Conservation (phyloP, 2,113 vertebrate genomes). For the Oceanodroma tethys region DNA sequence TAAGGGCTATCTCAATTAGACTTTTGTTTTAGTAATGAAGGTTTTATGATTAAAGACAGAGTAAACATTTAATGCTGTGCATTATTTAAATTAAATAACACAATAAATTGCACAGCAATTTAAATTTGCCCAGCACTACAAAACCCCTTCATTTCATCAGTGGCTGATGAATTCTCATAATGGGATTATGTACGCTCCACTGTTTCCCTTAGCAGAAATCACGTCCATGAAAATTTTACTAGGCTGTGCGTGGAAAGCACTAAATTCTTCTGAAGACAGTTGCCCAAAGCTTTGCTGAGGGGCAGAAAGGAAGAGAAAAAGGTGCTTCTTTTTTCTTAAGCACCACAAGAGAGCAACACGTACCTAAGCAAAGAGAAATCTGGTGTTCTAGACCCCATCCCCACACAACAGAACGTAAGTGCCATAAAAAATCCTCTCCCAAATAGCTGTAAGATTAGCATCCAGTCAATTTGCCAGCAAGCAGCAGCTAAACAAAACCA, state of each 20-base stretch:
- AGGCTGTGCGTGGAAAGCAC: neutral
- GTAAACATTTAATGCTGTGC: neutral
- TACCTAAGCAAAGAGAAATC: neutral
- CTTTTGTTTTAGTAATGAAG: neutral
- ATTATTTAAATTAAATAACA: neutral
- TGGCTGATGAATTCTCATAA: neutral
- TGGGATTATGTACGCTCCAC: neutral
- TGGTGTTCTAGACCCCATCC: neutral
- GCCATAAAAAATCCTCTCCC: neutral
- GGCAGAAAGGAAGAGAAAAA: neutral
- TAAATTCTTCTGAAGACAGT: neutral
- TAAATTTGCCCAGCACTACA: neutral
- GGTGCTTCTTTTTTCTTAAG: neutral
- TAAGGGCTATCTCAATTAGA: neutral
- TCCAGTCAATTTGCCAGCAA: neutral
- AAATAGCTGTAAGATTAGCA: slow-evolving; percentile 31
- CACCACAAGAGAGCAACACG: neutral
- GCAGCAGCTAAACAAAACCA: neutral
- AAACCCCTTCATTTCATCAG: neutral
- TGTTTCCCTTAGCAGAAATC: neutral
- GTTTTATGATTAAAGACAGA: neutral
- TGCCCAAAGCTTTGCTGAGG: neutral
- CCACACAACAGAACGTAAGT: neutral
- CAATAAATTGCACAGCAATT: too few relatives aligned
- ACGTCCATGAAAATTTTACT: neutral